Conservation (phyloP, 1,140 invertebrate genomes). For the Euura saliciscinereae region DNA sequence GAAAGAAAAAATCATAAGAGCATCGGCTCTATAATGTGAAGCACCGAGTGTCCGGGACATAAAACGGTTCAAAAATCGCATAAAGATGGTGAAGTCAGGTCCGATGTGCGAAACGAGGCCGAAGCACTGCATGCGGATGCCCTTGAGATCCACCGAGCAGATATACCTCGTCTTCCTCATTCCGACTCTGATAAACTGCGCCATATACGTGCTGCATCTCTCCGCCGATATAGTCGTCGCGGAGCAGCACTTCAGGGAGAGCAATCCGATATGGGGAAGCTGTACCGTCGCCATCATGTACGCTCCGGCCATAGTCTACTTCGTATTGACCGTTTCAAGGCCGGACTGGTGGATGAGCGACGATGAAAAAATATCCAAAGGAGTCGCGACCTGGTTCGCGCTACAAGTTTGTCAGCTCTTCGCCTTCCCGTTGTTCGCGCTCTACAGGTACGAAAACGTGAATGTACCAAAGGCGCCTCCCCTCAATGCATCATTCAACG, state of each 20-base stretch:
- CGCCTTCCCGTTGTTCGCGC: conserved; percentile 70
- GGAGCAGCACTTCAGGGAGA: conserved; percentile 56
- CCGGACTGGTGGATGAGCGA: conserved; percentile 62
- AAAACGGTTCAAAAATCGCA: no score
- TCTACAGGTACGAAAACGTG: conserved; percentile 65
- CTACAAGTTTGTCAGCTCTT: conserved; percentile 64
- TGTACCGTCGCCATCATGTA: conserved; percentile 62
- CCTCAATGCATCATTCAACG: background rate
- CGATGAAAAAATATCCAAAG: conserved; percentile 44
- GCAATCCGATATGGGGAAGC: conserved; percentile 56
- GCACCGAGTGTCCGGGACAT: no score
- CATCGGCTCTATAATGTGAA: no score
- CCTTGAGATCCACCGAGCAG: conserved; percentile 60
- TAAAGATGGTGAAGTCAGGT: conserved; percentile 34
- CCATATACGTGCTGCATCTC: conserved; percentile 57
- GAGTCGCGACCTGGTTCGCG: conserved; percentile 60
- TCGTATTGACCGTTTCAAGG: conserved; percentile 63
- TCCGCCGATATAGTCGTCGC: conserved; percentile 58
- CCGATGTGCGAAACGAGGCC: conserved; percentile 39
- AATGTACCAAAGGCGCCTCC: conserved; percentile 24
- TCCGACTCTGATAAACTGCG: conserved; percentile 51
- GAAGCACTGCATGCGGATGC: conserved; percentile 42
- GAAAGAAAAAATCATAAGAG: background rate
- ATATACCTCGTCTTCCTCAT: conserved; percentile 57
- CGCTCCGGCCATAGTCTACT: conserved; percentile 60